These are phyloP conservation scores for Micronycteris hirsuta DNA, from an alignment of 2,113 vertebrate genomes.

Conservation along the genomic window DNA sequence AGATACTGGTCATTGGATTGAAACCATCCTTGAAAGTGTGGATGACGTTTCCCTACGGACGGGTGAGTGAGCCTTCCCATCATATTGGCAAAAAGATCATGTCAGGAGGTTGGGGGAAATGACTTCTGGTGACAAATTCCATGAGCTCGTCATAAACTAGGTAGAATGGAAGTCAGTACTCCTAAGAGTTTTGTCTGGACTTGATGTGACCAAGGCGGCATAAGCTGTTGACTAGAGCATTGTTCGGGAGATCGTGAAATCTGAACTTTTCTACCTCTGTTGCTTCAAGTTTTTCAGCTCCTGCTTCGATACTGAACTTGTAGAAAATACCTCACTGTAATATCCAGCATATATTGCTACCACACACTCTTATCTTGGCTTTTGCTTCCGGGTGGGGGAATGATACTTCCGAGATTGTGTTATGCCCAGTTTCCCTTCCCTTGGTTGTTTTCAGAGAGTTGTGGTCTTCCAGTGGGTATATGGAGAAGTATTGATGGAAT, in stretches of 20 bases:
- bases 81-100: not conserved
- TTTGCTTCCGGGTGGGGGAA: not conserved
- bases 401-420: not conserved
- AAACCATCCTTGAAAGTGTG: slow-evolving; percentile 97
- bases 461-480: not conserved
- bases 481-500: not conserved
- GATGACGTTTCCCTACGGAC: slow-evolving; percentile 98
- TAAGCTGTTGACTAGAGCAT: not conserved
- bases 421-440: not conserved
- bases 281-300: not conserved
- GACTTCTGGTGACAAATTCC: not conserved
- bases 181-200: not conserved
- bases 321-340: not conserved
- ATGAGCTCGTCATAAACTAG: not conserved
- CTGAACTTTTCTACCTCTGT: not conserved
- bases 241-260: not conserved
- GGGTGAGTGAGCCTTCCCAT: slow-evolving; percentile 81
- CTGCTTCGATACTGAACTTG: not conserved
- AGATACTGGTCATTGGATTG: slow-evolving; percentile 97
- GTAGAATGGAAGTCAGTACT: not conserved
- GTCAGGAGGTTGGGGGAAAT: not conserved
- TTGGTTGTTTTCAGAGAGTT: slow-evolving; percentile 7
- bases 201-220: not conserved
- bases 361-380: not conserved
- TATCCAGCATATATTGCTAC: not conserved